Evolutionary conservation across 2,888 invertebrate genomes (phyloP).

Genomic region (Sarcophaga variegata): DNA sequence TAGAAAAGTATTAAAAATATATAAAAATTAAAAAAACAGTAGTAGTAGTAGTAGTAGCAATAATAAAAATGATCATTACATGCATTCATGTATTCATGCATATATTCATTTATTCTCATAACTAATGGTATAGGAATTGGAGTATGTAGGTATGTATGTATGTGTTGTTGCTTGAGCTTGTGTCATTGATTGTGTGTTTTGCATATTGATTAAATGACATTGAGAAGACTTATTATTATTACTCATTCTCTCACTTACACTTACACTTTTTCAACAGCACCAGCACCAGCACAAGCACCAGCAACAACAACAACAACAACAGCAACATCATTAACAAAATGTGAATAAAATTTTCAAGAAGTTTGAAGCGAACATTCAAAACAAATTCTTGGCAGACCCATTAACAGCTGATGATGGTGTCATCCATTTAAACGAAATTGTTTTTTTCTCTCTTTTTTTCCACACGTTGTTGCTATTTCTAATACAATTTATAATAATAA

Average conservation of each 20-base stretch:
- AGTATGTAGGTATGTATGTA: background rate
- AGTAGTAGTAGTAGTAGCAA: background rate
- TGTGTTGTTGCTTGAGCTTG: constrained; percentile 8
- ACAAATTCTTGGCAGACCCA: constrained; percentile 57
- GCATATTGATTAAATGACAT: constrained; percentile 66
- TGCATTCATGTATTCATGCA: background rate
- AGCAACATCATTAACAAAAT: background rate
- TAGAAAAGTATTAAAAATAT: background rate
- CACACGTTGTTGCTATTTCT: background rate
- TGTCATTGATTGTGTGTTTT: constrained; percentile 67
- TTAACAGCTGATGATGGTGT: constrained; percentile 36
- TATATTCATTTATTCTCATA: background rate
- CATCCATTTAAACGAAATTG: background rate
- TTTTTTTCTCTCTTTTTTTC: background rate
- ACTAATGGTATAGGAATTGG: background rate
- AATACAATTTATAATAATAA: background rate
- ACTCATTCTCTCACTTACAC: background rate
- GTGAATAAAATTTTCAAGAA: background rate
- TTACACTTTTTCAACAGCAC: background rate
- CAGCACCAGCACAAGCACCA: background rate
- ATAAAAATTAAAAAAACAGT: background rate
- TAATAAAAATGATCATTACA: background rate
- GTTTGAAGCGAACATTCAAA: constrained; percentile 48
- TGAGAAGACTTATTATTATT: constrained; percentile 21
- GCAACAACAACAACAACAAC: background rate